Conservation (phyloP, 2,888 invertebrate species). For the Nomada ferruginata region DNA sequence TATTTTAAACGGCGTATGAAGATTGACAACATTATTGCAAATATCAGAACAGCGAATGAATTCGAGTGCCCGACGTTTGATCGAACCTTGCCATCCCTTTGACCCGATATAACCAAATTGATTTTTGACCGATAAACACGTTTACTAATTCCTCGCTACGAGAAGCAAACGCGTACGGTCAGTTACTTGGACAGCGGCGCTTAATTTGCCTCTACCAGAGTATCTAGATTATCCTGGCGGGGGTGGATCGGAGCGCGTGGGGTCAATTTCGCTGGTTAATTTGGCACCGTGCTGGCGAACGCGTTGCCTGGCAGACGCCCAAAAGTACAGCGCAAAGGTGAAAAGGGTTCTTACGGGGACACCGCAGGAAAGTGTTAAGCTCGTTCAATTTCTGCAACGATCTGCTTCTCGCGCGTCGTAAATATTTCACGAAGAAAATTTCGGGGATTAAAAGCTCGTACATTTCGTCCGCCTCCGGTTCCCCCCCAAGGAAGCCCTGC, state of each 20-base stretch:
- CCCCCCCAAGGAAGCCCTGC: no score
- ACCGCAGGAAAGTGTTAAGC: not conserved
- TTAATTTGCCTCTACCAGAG: slow-evolving; percentile 27
- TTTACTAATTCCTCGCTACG: not conserved
- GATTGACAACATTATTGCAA: no score
- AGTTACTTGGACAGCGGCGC: slow-evolving; percentile 22
- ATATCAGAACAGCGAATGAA: no score
- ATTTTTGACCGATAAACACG: not conserved
- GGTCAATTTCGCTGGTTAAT: slow-evolving; percentile 50
- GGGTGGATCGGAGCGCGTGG: slow-evolving; percentile 22
- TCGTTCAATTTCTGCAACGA: no score
- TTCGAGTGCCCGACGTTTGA: no score
- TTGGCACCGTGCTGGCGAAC: not conserved
- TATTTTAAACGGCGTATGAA: no score
- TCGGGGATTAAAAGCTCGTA: not conserved
- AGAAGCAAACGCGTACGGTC: not conserved
- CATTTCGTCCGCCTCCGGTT: not conserved
- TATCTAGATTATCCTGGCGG: slow-evolving; percentile 29
- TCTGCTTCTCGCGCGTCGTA: no score
- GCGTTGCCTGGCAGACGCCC: slow-evolving; percentile 21
- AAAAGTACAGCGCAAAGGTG: slow-evolving; percentile 14
- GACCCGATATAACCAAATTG: not conserved
- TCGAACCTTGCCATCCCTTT: not conserved
- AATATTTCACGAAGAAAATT: no score
- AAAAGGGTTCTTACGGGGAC: not conserved